phyloP scores from a whole-genome alignment of 2,888 invertebrate species.

The Pseudococcus viburni region DNA sequence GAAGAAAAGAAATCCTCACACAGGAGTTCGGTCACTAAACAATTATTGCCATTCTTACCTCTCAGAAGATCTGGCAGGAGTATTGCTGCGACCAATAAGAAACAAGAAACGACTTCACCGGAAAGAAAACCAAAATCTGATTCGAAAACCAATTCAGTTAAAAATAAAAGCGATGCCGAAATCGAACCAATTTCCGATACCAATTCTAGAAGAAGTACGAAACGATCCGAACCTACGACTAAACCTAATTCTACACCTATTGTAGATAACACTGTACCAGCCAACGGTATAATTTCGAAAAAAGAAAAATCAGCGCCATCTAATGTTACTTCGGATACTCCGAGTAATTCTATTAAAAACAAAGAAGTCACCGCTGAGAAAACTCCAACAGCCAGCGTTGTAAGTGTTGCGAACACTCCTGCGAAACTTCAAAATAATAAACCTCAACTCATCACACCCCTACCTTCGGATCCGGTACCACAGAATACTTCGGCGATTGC shows the following conservation, averaged over 20 bases:
- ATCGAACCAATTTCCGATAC: neutral
- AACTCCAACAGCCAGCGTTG: neutral
- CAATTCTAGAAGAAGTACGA: neutral
- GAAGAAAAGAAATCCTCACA: neutral
- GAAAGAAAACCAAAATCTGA: conserved; percentile 63
- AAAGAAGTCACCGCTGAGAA: neutral
- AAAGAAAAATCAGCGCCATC: neutral
- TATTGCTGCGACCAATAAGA: neutral
- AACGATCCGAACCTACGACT: neutral
- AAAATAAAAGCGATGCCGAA: conserved; percentile 29
- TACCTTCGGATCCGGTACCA: conserved; percentile 62
- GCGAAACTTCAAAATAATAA: conserved; percentile 24
- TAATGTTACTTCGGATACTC: neutral
- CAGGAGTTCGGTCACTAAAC: neutral
- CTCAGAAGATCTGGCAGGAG: conserved; percentile 31
- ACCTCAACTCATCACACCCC: conserved; percentile 66
- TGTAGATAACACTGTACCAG: neutral
- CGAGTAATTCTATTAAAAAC: neutral
- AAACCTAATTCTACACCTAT: neutral
- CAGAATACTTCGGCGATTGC: conserved; percentile 68
- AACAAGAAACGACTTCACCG: conserved; percentile 60
- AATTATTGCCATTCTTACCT: conserved; percentile 12
- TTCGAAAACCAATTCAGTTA: conserved; percentile 63
- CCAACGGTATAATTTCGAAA: neutral
- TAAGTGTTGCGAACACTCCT: neutral